Conservation (phyloP, 2,113 vertebrate species). For the Pelobates fuscus region DNA sequence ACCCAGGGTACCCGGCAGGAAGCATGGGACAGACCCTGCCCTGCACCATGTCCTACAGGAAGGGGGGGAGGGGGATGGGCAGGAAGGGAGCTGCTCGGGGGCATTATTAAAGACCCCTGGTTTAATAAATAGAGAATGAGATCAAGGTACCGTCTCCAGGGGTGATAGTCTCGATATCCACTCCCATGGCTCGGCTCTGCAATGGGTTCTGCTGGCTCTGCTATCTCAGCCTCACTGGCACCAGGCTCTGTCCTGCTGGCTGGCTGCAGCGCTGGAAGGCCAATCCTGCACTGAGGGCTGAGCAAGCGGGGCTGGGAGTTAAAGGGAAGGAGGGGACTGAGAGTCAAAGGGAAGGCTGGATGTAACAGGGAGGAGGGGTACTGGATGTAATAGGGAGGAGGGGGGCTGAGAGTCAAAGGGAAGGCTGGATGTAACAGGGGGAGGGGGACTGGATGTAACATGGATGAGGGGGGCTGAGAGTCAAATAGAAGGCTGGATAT, state of each 20-base stretch:
- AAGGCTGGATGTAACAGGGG: neutral
- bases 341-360: neutral
- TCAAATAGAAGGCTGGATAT: neutral
- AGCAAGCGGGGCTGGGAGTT: neutral
- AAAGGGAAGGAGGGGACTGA: conserved; percentile 55
- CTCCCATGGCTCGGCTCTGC: conserved; percentile 76
- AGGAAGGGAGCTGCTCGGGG: neutral
- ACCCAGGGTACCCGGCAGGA: no score
- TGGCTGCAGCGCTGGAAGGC: neutral
- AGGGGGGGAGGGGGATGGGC: no score
- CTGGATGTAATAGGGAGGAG: conserved; percentile 28
- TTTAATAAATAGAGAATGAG: no score
- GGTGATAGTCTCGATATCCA: conserved; percentile 94
- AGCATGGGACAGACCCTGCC: no score
- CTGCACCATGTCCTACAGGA: no score
- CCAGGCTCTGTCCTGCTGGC: neutral
- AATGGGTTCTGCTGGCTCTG: conserved; percentile 38
- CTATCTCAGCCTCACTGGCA: conserved; percentile 37
- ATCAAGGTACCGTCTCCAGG: conserved; percentile 88
- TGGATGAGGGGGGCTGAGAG: neutral
- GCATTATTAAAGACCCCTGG: no score
- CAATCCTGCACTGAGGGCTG: no score
- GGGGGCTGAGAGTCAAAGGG: neutral
- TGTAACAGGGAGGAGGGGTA: conserved; percentile 52
- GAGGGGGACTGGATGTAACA: conserved; percentile 46